Conservation (phyloP, 2,797 vertebrate species). For the Ambastaia sidthimunki region DNA sequence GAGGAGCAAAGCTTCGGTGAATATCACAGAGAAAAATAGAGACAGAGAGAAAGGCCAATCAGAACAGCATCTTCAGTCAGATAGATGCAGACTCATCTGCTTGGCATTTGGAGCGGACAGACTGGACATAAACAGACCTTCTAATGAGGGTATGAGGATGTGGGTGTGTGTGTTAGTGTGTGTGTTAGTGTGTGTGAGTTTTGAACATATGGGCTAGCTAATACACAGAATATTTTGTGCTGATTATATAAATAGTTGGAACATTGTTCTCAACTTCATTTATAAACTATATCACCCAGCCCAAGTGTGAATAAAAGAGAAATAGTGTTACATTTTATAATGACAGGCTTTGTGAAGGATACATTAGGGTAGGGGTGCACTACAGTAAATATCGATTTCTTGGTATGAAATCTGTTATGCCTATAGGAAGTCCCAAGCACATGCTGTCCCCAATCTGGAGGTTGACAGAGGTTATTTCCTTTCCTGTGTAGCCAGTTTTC, state of each 20-base stretch:
- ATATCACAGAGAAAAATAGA: slow-evolving; percentile 3
- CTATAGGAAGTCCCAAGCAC: slow-evolving; percentile 62
- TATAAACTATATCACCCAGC: not conserved
- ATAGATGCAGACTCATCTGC: slow-evolving; percentile 1
- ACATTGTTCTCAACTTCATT: too few relatives aligned
- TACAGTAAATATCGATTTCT: not conserved
- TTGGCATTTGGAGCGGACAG: slow-evolving; percentile 45
- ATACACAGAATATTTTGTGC: not conserved
- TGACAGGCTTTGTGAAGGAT: not conserved
- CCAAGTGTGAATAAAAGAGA: not conserved
- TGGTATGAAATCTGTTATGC: not conserved
- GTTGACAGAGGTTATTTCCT: slow-evolving; percentile 76
- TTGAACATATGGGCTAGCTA: too few relatives aligned
- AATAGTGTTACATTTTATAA: not conserved
- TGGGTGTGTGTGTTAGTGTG: too few relatives aligned
- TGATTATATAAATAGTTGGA: not conserved
- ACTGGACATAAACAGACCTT: slow-evolving; percentile 53
- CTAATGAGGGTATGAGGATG: slow-evolving; percentile 29
- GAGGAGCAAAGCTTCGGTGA: not conserved
- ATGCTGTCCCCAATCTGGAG: slow-evolving; percentile 79
- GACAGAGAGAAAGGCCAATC: slow-evolving; percentile 14
- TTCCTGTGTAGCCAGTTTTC: slow-evolving; percentile 77
- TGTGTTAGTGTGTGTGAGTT: too few relatives aligned
- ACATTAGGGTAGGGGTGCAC: not conserved
- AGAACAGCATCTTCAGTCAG: slow-evolving; percentile 6